Percentiles rank a stretch among this genome's conserved stretches.
These are phyloP conservation scores for Prunella fulvescens DNA, from an alignment of 2,113 vertebrate genomes.

Conservation along the genomic window DNA sequence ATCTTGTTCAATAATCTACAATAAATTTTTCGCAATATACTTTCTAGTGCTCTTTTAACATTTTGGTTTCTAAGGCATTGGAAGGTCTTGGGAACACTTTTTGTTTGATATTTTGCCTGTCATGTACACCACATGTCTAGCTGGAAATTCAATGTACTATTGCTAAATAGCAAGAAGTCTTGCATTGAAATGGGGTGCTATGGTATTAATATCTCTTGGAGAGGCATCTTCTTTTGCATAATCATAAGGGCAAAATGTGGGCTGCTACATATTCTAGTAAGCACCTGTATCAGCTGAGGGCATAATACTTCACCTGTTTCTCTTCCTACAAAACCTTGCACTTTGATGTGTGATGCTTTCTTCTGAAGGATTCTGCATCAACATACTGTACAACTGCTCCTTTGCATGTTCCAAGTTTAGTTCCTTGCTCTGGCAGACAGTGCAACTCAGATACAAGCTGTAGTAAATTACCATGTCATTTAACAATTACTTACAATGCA, in stretches of 20 bases:
- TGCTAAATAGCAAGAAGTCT: background rate
- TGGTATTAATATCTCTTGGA: background rate
- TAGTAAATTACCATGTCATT: background rate
- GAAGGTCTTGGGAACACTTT: background rate
- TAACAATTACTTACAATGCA: slow-evolving; percentile 1
- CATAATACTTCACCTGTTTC: background rate
- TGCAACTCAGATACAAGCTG: background rate
- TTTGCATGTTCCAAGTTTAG: background rate
- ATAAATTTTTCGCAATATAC: background rate
- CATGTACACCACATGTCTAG: background rate
- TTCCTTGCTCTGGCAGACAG: background rate
- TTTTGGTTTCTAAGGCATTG: background rate
- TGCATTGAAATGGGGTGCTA: background rate
- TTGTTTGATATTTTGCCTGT: background rate
- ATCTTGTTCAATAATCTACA: background rate
- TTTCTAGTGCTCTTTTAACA: background rate
- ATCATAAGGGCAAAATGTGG: background rate
- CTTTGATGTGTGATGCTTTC: background rate
- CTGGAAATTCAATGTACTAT: background rate
- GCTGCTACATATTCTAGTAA: background rate
- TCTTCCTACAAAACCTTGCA: background rate
- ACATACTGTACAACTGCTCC: background rate
- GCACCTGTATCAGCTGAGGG: background rate
- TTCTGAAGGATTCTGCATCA: background rate
- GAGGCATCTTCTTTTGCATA: background rate